These are phyloP conservation scores for Agrilus cyanescens DNA, from an alignment of 2,888 invertebrate species.

Conservation along the genomic window DNA sequence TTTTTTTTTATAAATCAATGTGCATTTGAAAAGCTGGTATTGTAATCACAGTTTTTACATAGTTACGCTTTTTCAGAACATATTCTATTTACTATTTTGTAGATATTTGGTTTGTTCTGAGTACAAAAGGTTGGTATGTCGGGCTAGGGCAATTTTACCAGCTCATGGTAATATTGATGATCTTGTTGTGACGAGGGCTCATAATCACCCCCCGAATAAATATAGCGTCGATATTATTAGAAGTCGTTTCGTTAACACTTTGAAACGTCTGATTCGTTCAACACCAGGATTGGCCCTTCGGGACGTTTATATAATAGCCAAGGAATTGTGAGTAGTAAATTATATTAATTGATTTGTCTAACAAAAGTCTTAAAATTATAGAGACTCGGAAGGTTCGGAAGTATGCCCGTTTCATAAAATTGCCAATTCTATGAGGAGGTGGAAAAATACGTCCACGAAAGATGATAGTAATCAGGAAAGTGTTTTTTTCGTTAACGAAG, in stretches of 20 bases:
- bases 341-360: not conserved
- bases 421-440: conserved; percentile 22
- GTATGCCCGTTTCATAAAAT: conserved; percentile 20
- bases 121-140: conserved; percentile 22
- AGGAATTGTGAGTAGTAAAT: conserved; percentile 5
- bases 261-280: conserved; percentile 16
- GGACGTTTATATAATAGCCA: conserved; percentile 4
- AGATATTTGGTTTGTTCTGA: conserved; percentile 24
- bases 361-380: conserved; percentile 6
- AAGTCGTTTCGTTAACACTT: conserved; percentile 11
- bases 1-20: not conserved
- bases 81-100: conserved; percentile 1
- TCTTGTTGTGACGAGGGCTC: conserved; percentile 18
- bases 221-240: conserved; percentile 7
- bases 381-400: conserved; percentile 19
- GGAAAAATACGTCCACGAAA: conserved; percentile 11
- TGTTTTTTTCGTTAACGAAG: too few species aligned
- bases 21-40: not conserved
- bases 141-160: conserved; percentile 22
- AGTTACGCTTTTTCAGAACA: not conserved
- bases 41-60: not conserved
- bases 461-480: too few species aligned
- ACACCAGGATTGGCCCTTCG: conserved; percentile 5
- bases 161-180: conserved; percentile 16
- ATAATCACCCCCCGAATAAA: conserved; percentile 22